Percentiles rank a stretch among this genome's conserved stretches.
Conservation (phyloP, 1,140 invertebrate species). For the Pseudomyrmex gracilis region DNA sequence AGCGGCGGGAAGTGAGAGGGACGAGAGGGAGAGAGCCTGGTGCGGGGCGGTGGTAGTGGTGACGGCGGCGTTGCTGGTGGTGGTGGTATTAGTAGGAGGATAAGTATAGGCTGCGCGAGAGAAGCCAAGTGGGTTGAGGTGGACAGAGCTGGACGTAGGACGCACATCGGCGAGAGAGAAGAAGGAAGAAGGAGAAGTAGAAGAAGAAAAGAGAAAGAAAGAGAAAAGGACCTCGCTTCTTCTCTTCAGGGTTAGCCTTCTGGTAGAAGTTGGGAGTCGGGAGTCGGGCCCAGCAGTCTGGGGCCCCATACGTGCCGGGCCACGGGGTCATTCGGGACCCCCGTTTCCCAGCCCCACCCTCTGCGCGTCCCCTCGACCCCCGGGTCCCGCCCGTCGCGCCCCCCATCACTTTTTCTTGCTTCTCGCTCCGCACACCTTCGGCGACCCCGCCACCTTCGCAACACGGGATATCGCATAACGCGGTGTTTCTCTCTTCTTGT, state of each 20-base stretch:
- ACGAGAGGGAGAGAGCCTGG: conserved; percentile 46
- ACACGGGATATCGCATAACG: conserved; percentile 74
- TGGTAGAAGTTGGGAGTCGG: conserved; percentile 78
- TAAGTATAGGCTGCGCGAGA: conserved; percentile 85
- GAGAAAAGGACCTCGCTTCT: conserved; percentile 66
- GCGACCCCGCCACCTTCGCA: conserved; percentile 73
- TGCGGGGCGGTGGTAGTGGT: conserved; percentile 66
- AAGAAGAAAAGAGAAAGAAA: conserved; percentile 29
- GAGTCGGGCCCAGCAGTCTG: conserved; percentile 83
- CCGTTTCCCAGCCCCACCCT: conserved; percentile 74
- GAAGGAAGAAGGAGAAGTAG: conserved; percentile 25
- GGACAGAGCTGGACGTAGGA: conserved; percentile 62
- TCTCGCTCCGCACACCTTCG: conserved; percentile 68
- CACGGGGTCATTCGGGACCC: conserved; percentile 82
- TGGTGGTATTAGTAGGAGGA: conserved; percentile 84
- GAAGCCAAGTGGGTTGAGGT: conserved; percentile 71
- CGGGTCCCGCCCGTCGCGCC: conserved; percentile 34
- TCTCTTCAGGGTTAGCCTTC: conserved; percentile 77
- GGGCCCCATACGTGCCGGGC: conserved; percentile 83
- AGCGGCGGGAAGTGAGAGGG: conserved; percentile 24
- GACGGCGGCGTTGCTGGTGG: conserved; percentile 78
- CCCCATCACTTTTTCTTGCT: conserved; percentile 68
- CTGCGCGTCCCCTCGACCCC: conserved; percentile 51
- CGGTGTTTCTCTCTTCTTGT: conserved; percentile 63
- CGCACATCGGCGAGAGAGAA: conserved; percentile 57